These are phyloP conservation scores for Pterostichus madidus DNA, from an alignment of 2,888 invertebrate genomes.

Conservation along the genomic window DNA sequence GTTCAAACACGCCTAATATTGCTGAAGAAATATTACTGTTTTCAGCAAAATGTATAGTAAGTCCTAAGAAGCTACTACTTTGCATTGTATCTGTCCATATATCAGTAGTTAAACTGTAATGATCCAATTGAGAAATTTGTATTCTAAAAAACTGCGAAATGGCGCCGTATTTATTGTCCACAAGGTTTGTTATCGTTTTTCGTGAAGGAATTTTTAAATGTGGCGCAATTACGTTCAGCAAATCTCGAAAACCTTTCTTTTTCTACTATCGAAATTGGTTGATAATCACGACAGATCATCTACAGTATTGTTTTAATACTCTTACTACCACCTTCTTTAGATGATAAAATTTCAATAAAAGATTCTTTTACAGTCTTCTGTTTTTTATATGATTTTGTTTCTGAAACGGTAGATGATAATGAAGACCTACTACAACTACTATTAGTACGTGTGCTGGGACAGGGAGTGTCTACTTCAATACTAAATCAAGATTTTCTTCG, in stretches of 20 bases:
- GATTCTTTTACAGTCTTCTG: too few relatives aligned
- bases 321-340: conserved; percentile 50
- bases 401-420: too few relatives aligned
- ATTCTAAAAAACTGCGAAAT: conserved; percentile 55
- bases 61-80: conserved; percentile 67
- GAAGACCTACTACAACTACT: too few relatives aligned
- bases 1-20: too few relatives aligned
- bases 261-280: conserved; percentile 68
- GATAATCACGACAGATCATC: conserved; percentile 66
- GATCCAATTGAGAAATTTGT: conserved; percentile 58
- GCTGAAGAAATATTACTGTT: too few relatives aligned
- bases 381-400: too few relatives aligned
- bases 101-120: conserved; percentile 67
- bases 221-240: conserved; percentile 36
- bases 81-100: conserved; percentile 67
- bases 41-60: conserved; percentile 66
- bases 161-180: conserved; percentile 59
- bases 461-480: too few relatives aligned
- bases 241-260: conserved; percentile 64
- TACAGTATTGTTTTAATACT: conserved; percentile 14
- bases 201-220: conserved; percentile 52
- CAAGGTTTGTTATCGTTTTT: conserved; percentile 20
- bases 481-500: too few relatives aligned
- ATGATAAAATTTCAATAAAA: too few relatives aligned
- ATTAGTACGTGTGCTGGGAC: too few relatives aligned